A percentile compares a stretch with the other conserved stretches of the same genome.
These are phyloP conservation scores for Drosophila equinoxialis DNA, from an alignment of 1,140 invertebrate genomes.

Conservation along the genomic window DNA sequence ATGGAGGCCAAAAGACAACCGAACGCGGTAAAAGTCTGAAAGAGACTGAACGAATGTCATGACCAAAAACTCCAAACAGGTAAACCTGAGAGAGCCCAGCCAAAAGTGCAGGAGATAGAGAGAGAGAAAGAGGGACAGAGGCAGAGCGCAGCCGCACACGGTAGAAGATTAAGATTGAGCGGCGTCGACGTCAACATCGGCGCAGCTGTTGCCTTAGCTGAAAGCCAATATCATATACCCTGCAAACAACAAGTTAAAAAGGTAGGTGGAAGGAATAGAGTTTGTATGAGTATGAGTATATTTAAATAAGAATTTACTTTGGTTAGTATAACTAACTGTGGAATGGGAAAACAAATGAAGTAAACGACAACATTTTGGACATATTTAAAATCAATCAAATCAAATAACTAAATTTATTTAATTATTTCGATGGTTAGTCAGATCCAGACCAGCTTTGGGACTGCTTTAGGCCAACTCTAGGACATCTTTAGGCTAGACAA, in stretches of 20 bases:
- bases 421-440: too few species aligned
- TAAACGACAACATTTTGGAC: too few species aligned
- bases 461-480: too few species aligned
- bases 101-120: constrained; percentile 16
- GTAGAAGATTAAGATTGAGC: constrained; percentile 18
- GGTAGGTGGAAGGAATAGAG: background rate
- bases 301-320: too few species aligned
- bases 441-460: too few species aligned
- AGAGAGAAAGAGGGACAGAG: constrained; percentile 25
- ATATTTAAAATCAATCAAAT: too few species aligned
- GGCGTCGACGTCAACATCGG: constrained; percentile 4
- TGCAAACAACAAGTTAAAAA: background rate
- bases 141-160: constrained; percentile 35
- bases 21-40: constrained; percentile 70
- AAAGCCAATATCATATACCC: constrained; percentile 27
- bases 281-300: too few species aligned
- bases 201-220: constrained; percentile 50
- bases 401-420: too few species aligned
- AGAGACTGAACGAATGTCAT: constrained; percentile 81
- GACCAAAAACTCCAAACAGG: constrained; percentile 61
- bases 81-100: constrained; percentile 17
- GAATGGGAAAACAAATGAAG: too few species aligned
- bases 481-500: too few species aligned
- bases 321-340: too few species aligned
- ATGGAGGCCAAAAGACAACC: constrained; percentile 52